A percentile compares a stretch with the other conserved stretches of the same genome.
These are phyloP conservation scores for Telmatochromis sp. DNA, from an alignment of 2,113 vertebrate genomes.

Conservation along the genomic window DNA sequence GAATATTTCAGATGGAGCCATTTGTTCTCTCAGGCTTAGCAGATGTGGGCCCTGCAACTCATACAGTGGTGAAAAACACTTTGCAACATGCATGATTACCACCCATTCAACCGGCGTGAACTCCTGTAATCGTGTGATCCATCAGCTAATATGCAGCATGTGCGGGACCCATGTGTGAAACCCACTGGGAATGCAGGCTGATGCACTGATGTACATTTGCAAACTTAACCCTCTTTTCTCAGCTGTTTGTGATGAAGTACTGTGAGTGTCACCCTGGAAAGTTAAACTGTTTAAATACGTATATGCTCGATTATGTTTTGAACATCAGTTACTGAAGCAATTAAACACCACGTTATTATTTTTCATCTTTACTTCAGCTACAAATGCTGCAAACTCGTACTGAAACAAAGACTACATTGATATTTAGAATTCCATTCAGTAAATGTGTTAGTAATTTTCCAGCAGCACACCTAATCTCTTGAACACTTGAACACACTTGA, in stretches of 20 bases:
- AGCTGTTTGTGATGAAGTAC: background rate
- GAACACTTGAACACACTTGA: background rate
- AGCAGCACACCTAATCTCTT: background rate
- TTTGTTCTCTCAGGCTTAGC: slow-evolving; percentile 32
- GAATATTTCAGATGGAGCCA: slow-evolving; percentile 1
- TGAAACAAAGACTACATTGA: background rate
- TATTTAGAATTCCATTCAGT: background rate
- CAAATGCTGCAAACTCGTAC: background rate
- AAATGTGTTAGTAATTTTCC: background rate
- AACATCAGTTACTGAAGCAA: background rate
- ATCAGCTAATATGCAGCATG: slow-evolving; percentile 28
- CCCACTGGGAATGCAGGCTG: background rate
- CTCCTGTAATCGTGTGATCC: slow-evolving; percentile 29
- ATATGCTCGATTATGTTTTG: background rate
- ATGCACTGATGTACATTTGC: background rate
- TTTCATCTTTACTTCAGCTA: background rate
- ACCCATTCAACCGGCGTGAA: slow-evolving; percentile 18
- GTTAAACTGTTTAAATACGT: background rate
- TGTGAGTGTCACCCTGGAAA: background rate
- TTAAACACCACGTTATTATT: background rate
- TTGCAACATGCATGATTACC: slow-evolving; percentile 47
- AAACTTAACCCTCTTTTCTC: background rate
- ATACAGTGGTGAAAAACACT: slow-evolving; percentile 35
- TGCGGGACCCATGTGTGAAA: slow-evolving; percentile 17
- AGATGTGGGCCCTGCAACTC: slow-evolving; percentile 29